Percentiles rank a stretch among this genome's conserved stretches.
Evolutionary conservation across 2,113 vertebrate species (phyloP).

Genomic region (Ibidorhyncha struthersii): DNA sequence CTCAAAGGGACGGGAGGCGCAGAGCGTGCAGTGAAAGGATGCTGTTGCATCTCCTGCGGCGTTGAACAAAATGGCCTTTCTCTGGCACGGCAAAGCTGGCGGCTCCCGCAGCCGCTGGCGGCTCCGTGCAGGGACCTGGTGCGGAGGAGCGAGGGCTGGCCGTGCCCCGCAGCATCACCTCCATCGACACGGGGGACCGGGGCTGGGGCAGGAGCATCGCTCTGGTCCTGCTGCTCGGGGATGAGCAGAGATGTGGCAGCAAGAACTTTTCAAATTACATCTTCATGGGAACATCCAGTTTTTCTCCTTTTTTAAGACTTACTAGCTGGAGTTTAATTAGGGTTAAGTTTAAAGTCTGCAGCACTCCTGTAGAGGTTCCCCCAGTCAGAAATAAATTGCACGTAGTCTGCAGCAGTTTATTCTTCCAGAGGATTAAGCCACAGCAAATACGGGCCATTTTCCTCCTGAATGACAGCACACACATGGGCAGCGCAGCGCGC

Average conservation of each 20-base stretch:
- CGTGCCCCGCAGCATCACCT: accelerated
- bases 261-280: not conserved
- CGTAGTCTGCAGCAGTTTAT: not conserved
- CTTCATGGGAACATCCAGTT: not conserved
- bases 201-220: not conserved
- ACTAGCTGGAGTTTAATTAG: not conserved
- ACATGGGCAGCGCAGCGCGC: accelerated
- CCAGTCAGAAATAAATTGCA: not conserved
- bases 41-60: accelerated
- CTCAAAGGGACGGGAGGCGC: not conserved
- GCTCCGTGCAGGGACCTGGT: not conserved
- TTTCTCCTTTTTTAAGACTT: not conserved
- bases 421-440: not conserved
- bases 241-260: not conserved
- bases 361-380: not conserved
- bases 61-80: too few relatives aligned
- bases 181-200: accelerated
- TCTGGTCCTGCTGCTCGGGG: not conserved
- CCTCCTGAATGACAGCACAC: not conserved
- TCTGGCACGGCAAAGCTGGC: accelerated
- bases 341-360: accelerated
- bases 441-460: not conserved
- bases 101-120: not conserved
- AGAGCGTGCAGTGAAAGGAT: accelerated
- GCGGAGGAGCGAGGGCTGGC: not conserved